Conservation (phyloP, 1,140 invertebrate species). For the Daktulosphaira vitifoliae region DNA sequence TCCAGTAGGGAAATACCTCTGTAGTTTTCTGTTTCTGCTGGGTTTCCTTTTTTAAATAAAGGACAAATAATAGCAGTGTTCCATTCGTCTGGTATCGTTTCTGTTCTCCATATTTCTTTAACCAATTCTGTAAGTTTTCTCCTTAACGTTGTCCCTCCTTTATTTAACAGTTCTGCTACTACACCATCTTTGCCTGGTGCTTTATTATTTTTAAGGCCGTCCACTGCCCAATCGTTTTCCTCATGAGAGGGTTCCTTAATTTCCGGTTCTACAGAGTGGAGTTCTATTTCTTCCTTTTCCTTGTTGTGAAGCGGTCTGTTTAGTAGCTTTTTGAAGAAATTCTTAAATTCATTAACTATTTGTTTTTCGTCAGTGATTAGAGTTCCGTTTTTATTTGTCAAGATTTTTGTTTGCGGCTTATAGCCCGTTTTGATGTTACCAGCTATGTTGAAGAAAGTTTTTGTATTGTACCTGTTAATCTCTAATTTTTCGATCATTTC, state of each 20-base stretch:
- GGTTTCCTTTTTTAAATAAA: constrained; percentile 39
- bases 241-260: not conserved
- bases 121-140: constrained; percentile 11
- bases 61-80: constrained; percentile 36
- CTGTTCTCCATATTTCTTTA: constrained; percentile 31
- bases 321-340: not conserved
- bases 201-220: constrained; percentile 5
- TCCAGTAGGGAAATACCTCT: constrained; percentile 28
- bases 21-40: constrained; percentile 21
- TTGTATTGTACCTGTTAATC: not conserved
- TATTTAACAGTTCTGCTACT: not conserved
- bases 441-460: not conserved
- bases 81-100: constrained; percentile 38
- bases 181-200: not conserved
- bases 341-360: constrained; percentile 11
- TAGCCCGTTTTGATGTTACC: not conserved
- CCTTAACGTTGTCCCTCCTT: not conserved
- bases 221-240: not conserved
- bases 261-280: not conserved
- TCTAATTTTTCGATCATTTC: constrained; percentile 18
- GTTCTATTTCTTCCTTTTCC: not conserved
- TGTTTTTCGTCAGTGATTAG: constrained; percentile 3
- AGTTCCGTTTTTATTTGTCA: not conserved
- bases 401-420: not conserved
- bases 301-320: not conserved